Conservation (phyloP, 1,140 invertebrate genomes). For the Drosophila lini region DNA sequence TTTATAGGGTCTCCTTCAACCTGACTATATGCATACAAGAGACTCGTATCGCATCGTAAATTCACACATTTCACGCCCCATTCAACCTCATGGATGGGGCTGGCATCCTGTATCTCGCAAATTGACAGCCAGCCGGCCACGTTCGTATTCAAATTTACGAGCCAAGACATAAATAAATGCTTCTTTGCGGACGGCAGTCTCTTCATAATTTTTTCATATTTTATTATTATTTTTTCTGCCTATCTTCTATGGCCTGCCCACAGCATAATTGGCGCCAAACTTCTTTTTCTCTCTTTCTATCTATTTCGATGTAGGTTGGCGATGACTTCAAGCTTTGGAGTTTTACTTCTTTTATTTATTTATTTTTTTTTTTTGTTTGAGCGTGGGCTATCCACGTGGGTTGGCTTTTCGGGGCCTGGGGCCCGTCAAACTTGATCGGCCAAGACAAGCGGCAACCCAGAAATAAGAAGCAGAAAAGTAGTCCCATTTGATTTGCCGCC, state of each 20-base stretch:
- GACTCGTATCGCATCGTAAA: constrained; percentile 62
- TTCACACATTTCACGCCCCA: constrained; percentile 75
- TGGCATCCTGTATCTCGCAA: constrained; percentile 69
- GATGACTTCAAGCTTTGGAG: constrained; percentile 37
- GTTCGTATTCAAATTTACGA: constrained; percentile 73
- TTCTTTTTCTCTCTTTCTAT: constrained; percentile 32
- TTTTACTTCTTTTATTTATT: constrained; percentile 22
- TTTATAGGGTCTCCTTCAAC: constrained; percentile 39
- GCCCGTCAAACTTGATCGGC: constrained; percentile 58
- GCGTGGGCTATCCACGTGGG: constrained; percentile 46
- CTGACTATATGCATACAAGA: constrained; percentile 35
- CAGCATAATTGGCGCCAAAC: constrained; percentile 72
- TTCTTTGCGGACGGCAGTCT: constrained; percentile 15
- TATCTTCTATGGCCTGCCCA: constrained; percentile 47
- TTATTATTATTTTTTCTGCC: constrained; percentile 30
- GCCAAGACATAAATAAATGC: constrained; percentile 62
- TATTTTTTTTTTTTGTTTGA: constrained; percentile 20
- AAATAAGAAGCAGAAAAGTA: constrained; percentile 40
- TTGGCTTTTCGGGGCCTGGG: constrained; percentile 40
- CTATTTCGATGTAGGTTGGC: constrained; percentile 46
- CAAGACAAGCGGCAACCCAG: constrained; percentile 34
- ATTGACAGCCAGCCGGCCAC: constrained; percentile 70
- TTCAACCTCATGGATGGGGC: constrained; percentile 44
- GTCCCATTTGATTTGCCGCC: constrained; percentile 58
- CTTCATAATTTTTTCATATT: constrained; percentile 65